Base-by-base conservation (phyloP, 2,113 vertebrate genomes). In the Campylomormyrus tamandua region DNA sequence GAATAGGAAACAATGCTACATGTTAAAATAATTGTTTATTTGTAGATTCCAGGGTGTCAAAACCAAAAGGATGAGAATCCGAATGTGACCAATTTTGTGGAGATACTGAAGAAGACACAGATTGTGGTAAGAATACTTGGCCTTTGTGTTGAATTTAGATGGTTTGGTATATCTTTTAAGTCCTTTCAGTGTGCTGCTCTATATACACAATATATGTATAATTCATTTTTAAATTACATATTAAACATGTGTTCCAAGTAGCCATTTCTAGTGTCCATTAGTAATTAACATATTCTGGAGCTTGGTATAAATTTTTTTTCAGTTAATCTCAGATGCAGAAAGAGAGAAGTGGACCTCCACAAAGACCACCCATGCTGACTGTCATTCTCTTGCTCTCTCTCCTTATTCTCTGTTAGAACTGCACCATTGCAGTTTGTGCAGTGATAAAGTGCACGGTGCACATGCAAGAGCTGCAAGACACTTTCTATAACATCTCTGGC, bases 1-100 rank as follows among this genome's bases (percentile, higher is more conserved):
- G 45, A 17, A 45, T n/a, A 3, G 7, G 13, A 42, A 46, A 19
- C 21, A 0, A n/a, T 9, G 45, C 83, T 46, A 24, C 45, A 42
- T 48, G 83, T 52, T 52, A 31, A 87, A 48, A 15, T n/a, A 3
- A 48, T 49, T 8, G 48, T 52, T 52, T 21, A 21, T 86, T 52
- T 52, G n/a, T 93, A 97, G 97, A 94, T 97, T 91, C 13, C 52
- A 90, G 92, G 49, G 7, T 96, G 96, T 86, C 62, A 88, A 58
- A 86, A 0, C 83, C 11, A 84, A 5, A 1, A 6, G 6, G 90
- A 92, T 15, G 85, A 93, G 88, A 1, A 46, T 31, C 90, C 94
- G 0, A 27, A 0, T 0, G 9, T 83, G 5, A 53, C 0, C 2
- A 91, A 94, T 88, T 93, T 93, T 92, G 77, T 93, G 52, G 0